These are phyloP conservation scores for Exocentrus adspersus DNA, from an alignment of 2,888 invertebrate species.

Conservation along the genomic window DNA sequence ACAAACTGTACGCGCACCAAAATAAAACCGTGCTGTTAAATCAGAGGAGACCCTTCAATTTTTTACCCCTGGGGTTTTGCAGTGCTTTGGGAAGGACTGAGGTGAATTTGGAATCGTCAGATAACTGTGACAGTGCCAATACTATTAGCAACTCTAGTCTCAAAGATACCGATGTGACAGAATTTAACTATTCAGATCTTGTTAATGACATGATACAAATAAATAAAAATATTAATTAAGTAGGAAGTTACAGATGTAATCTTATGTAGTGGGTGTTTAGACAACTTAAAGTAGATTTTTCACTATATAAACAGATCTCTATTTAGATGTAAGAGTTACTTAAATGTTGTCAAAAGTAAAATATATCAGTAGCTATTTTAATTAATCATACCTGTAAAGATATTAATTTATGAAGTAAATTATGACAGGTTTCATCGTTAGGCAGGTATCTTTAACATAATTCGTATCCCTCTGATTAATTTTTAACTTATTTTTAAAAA, in stretches of 20 bases:
- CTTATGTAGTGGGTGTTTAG: slow-evolving; percentile 35
- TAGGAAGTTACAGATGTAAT: slow-evolving; percentile 10
- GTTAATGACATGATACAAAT: slow-evolving; percentile 76
- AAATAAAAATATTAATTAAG: slow-evolving; percentile 60
- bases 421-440: too few relatives aligned
- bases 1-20: neutral
- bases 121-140: slow-evolving; percentile 45
- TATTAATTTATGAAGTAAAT: too few relatives aligned
- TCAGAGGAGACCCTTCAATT: neutral
- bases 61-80: slow-evolving; percentile 3
- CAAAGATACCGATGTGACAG: slow-evolving; percentile 75
- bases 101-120: neutral
- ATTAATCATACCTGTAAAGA: too few relatives aligned
- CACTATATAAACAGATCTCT: too few relatives aligned
- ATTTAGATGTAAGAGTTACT: too few relatives aligned
- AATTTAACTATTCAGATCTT: slow-evolving; percentile 74
- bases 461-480: too few relatives aligned
- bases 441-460: too few relatives aligned
- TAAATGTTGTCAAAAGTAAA: too few relatives aligned
- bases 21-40: neutral
- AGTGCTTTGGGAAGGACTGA: neutral
- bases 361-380: too few relatives aligned
- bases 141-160: slow-evolving; percentile 80
- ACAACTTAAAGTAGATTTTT: neutral
- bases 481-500: too few relatives aligned